Percentiles rank a stretch among this genome's conserved stretches.
Evolutionary conservation across 2,888 invertebrate species (phyloP).

Genomic region (Oscheius sp.): DNA sequence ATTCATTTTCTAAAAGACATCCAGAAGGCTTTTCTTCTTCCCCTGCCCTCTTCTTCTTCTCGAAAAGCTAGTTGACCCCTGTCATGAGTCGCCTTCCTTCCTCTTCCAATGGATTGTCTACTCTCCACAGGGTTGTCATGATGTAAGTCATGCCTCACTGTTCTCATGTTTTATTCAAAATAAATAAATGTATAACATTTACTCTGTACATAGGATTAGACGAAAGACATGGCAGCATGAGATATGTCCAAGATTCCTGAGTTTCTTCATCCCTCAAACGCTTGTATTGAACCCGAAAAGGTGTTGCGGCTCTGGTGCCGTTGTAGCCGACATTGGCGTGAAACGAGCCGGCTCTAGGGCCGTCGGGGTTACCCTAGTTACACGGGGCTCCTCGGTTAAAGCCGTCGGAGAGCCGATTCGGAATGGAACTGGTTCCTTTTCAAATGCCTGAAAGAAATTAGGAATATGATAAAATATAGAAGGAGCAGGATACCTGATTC

Average conservation of each 20-base stretch:
- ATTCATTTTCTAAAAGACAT: too few relatives aligned
- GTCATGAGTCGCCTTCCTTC: too few relatives aligned
- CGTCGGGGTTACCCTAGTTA: conserved; percentile 17
- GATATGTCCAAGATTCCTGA: conserved; percentile 18
- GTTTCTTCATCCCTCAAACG: conserved; percentile 18
- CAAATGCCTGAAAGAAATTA: conserved; percentile 16
- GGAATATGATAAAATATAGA: background rate
- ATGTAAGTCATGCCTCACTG: too few relatives aligned
- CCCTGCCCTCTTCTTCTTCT: too few relatives aligned
- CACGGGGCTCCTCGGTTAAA: conserved; percentile 4
- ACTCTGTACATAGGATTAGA: conserved; percentile 7
- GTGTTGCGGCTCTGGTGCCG: background rate
- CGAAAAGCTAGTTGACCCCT: too few relatives aligned
- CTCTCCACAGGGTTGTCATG: too few relatives aligned
- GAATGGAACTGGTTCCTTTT: conserved; percentile 26
- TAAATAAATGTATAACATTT: conserved; percentile 36
- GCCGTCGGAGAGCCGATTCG: conserved; percentile 29
- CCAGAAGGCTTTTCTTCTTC: too few relatives aligned
- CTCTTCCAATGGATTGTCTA: too few relatives aligned
- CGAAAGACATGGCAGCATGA: conserved; percentile 22
- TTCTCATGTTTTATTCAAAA: too few relatives aligned
- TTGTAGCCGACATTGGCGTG: conserved; percentile 21
- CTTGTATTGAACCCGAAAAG: conserved; percentile 34
- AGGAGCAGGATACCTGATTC: background rate
- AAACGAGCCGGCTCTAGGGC: conserved; percentile 26